Percentiles rank a stretch among this genome's conserved stretches.
phyloP scores from a whole-genome alignment of 2,113 vertebrate species.

The Polypterus bichir region DNA sequence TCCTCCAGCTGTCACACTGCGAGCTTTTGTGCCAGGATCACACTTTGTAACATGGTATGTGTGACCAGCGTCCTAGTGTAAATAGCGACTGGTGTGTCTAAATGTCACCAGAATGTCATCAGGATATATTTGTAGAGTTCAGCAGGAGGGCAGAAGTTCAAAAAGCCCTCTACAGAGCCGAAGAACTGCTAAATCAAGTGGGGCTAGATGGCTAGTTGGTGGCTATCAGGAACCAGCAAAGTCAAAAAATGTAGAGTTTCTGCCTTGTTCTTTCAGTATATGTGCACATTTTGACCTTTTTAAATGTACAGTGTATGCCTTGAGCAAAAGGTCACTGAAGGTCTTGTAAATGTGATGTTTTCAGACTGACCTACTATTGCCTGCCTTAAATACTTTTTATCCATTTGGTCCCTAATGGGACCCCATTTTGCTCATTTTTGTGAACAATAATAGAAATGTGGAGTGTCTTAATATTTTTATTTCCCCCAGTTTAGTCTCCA shows the following conservation, averaged over 20 bases:
- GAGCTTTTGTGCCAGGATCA: not conserved
- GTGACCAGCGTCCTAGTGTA: not conserved
- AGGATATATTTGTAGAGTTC: conserved; percentile 21
- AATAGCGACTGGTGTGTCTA: not conserved
- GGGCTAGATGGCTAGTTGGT: not conserved
- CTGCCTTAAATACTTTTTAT: too few relatives aligned
- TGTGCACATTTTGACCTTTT: not conserved
- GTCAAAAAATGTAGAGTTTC: not conserved
- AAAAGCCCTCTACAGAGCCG: conserved; percentile 36
- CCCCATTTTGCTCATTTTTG: too few relatives aligned
- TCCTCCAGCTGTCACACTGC: conserved; percentile 1
- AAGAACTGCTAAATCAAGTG: conserved; percentile 42
- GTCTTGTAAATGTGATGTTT: too few relatives aligned
- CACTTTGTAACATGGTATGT: not conserved
- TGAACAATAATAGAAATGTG: too few relatives aligned
- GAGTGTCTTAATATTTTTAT: too few relatives aligned
- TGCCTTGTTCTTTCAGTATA: not conserved
- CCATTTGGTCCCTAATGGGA: too few relatives aligned
- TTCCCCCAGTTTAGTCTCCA: too few relatives aligned
- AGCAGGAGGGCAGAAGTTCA: conserved; percentile 47
- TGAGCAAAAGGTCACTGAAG: too few relatives aligned
- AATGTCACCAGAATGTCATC: conserved; percentile 54
- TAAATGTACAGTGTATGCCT: too few relatives aligned
- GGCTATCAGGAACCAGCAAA: not conserved
- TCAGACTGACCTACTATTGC: too few relatives aligned